These are phyloP conservation scores for Drosophila infuscata DNA, from an alignment of 2,888 invertebrate species.

Conservation along the genomic window DNA sequence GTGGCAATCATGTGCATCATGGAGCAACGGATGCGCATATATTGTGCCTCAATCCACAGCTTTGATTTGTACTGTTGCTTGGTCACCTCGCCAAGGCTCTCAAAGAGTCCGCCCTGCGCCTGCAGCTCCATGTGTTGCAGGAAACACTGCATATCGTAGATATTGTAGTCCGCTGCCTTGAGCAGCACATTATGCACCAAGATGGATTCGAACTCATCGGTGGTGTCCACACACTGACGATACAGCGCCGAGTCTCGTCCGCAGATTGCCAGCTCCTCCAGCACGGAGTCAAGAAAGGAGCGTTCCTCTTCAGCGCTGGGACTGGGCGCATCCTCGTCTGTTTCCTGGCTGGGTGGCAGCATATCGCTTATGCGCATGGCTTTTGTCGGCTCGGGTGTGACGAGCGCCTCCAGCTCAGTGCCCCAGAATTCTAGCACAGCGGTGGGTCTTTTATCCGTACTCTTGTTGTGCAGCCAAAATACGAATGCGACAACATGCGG, in stretches of 20 bases:
- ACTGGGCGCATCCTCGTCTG: constrained; percentile 68
- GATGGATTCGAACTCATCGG: constrained; percentile 83
- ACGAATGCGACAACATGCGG: constrained; percentile 81
- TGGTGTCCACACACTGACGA: constrained; percentile 81
- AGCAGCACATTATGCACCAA: constrained; percentile 83
- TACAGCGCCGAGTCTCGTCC: constrained; percentile 81
- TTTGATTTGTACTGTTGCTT: constrained; percentile 81
- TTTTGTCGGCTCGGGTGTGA: constrained; percentile 64
- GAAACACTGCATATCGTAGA: constrained; percentile 79
- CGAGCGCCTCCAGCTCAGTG: constrained; percentile 74
- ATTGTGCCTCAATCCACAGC: constrained; percentile 83
- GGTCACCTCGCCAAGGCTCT: constrained; percentile 78
- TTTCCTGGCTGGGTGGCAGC: constrained; percentile 73
- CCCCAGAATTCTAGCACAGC: constrained; percentile 82
- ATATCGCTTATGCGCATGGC: constrained; percentile 81
- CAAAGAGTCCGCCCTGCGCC: constrained; percentile 80
- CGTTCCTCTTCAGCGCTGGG: constrained; percentile 71
- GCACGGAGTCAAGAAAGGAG: constrained; percentile 76
- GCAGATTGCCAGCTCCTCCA: constrained; percentile 82
- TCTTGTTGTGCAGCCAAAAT: constrained; percentile 83
- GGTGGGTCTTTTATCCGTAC: constrained; percentile 63
- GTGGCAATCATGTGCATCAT: constrained; percentile 82
- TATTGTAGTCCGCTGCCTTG: constrained; percentile 78
- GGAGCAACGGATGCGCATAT: constrained; percentile 84
- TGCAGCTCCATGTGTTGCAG: constrained; percentile 82